Evolutionary conservation across 1,140 invertebrate species (phyloP).

Genomic region (Drosophila triauraria): DNA sequence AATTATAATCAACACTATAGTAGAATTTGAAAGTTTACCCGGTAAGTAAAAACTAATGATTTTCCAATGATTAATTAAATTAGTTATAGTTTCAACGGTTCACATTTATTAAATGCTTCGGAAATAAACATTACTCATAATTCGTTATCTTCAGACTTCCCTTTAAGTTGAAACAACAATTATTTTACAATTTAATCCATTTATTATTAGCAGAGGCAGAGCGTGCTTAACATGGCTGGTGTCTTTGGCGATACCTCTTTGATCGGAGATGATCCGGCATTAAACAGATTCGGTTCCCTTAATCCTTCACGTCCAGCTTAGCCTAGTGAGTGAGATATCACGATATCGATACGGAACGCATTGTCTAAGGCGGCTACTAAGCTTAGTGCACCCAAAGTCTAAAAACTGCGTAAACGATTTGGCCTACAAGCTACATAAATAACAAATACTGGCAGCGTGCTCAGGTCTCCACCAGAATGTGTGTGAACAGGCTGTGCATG

Average conservation of each 20-base stretch:
- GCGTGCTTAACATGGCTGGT: conserved; percentile 36
- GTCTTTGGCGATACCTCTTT: conserved; percentile 26
- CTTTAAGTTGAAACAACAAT: neutral
- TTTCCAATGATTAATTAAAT: no score
- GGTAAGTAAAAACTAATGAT: neutral
- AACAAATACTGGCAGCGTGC: conserved; percentile 48
- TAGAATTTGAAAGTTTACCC: neutral
- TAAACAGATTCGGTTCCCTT: conserved; percentile 8
- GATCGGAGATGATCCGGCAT: neutral
- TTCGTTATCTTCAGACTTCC: no score
- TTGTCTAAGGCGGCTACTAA: conserved; percentile 35
- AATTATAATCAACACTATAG: conserved; percentile 7
- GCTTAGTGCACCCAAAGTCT: conserved; percentile 27
- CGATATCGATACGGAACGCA: conserved; percentile 39
- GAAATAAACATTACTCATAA: neutral
- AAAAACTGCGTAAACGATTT: conserved; percentile 51
- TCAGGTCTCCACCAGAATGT: conserved; percentile 86
- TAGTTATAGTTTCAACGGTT: no score
- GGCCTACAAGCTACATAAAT: conserved; percentile 57
- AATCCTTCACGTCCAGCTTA: neutral
- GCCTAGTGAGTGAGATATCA: conserved; percentile 49
- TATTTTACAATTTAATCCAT: conserved; percentile 4
- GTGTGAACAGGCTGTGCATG: conserved; percentile 87
- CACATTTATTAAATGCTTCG: no score
- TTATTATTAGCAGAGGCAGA: conserved; percentile 40